Evolutionary conservation across 2,888 invertebrate genomes (phyloP).

Genomic region (Cepaea hortensis): DNA sequence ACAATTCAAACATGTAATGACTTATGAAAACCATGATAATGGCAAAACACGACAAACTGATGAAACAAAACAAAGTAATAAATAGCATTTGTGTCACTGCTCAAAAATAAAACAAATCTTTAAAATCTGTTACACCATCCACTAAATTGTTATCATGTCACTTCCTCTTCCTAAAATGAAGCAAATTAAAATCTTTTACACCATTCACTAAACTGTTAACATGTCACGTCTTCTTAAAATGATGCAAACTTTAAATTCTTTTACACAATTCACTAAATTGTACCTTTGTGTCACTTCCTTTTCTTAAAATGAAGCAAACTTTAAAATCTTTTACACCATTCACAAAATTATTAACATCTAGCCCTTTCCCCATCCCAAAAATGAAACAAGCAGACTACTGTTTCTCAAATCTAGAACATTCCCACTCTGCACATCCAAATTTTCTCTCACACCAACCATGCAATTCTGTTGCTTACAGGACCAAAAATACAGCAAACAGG

Average conservation of each 20-base stretch:
- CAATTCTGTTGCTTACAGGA: neutral
- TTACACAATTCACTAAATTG: too few relatives aligned
- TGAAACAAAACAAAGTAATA: neutral
- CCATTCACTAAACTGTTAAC: neutral
- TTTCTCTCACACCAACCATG: neutral
- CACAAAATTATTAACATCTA: too few relatives aligned
- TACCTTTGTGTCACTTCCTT: too few relatives aligned
- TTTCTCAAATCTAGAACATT: neutral
- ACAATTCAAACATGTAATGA: too few relatives aligned
- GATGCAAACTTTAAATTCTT: neutral
- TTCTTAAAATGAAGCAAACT: too few relatives aligned
- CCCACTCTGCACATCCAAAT: neutral
- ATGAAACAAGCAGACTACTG: neutral
- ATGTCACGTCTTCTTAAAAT: neutral
- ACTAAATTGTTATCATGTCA: too few relatives aligned
- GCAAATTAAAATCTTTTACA: too few relatives aligned
- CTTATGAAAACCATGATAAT: too few relatives aligned
- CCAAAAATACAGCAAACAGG: neutral
- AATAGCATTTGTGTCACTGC: constrained; percentile 2
- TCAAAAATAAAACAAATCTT: neutral
- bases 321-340: too few relatives aligned
- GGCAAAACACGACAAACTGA: too few relatives aligned
- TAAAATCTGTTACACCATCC: too few relatives aligned
- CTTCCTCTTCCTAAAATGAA: too few relatives aligned
- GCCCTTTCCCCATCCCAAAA: neutral